Conservation (phyloP, 1,140 invertebrate genomes). For the Phthorimaea operculella region DNA sequence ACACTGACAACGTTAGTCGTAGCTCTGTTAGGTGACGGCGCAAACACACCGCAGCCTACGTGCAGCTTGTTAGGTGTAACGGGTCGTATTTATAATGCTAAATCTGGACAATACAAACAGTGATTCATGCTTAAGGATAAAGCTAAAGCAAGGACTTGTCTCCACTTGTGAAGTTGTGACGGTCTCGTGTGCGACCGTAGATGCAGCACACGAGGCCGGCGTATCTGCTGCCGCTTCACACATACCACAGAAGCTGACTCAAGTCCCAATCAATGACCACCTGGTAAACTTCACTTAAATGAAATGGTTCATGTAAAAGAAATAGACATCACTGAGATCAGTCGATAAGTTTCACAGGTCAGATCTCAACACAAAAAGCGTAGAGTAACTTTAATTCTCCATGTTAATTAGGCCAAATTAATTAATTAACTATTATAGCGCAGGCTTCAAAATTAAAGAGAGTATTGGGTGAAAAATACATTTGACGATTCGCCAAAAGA, state of each 20-base stretch:
- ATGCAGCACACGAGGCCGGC: background rate
- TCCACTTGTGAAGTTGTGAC: background rate
- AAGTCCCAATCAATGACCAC: constrained; percentile 35
- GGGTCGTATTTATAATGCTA: constrained; percentile 19
- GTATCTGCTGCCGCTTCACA: background rate
- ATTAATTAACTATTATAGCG: constrained; percentile 39
- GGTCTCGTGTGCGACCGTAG: constrained; percentile 5
- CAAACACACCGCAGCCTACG: constrained; percentile 25
- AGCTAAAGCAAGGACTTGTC: constrained; percentile 38
- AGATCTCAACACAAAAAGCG: constrained; percentile 56
- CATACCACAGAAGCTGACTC: constrained; percentile 22
- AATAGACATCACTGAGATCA: constrained; percentile 30
- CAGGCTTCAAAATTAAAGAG: constrained; percentile 51
- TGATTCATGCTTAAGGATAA: constrained; percentile 53
- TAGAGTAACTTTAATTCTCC: constrained; percentile 27
- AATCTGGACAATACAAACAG: constrained; percentile 39
- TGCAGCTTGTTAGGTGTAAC: constrained; percentile 40
- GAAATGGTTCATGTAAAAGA: constrained; percentile 23
- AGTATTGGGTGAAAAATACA: constrained; percentile 68
- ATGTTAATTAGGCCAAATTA: constrained; percentile 60
- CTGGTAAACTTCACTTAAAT: constrained; percentile 16
- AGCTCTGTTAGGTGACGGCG: constrained; percentile 40
- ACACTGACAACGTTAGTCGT: constrained; percentile 52
- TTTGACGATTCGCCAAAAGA: constrained; percentile 47
- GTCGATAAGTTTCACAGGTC: constrained; percentile 33